A percentile compares a stretch with the other conserved stretches of the same genome.
Evolutionary conservation across 1,140 invertebrate species (phyloP).

Genomic region (Sinella curviseta): DNA sequence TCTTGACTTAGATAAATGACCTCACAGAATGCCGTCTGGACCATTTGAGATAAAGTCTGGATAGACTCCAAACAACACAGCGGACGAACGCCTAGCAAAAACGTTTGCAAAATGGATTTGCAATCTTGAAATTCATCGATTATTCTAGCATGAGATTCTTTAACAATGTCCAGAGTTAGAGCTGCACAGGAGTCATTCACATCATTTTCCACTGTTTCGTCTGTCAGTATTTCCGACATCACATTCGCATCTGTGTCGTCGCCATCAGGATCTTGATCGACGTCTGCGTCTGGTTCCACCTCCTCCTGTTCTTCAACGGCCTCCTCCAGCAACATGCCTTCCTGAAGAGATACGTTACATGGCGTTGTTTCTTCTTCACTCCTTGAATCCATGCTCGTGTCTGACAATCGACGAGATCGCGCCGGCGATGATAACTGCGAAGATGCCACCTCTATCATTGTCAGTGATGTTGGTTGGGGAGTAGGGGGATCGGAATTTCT

Average conservation of each 20-base stretch:
- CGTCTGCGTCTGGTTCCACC: not conserved
- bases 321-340: conserved; percentile 6
- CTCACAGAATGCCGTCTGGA: conserved; percentile 57
- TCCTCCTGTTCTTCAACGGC: conserved; percentile 16
- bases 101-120: conserved; percentile 27
- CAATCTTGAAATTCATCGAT: conserved; percentile 29
- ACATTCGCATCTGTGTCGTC: conserved; percentile 23
- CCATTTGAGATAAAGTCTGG: conserved; percentile 35
- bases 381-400: conserved; percentile 63
- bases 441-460: conserved; percentile 55
- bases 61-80: conserved; percentile 27
- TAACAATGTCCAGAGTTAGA: not conserved
- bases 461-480: conserved; percentile 52
- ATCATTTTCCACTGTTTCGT: conserved; percentile 13
- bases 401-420: conserved; percentile 57
- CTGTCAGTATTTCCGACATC: conserved; percentile 17
- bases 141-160: not conserved
- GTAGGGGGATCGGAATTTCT: conserved; percentile 48
- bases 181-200: not conserved
- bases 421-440: conserved; percentile 63
- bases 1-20: conserved; percentile 53
- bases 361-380: conserved; percentile 70
- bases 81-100: conserved; percentile 25
- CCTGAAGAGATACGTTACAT: conserved; percentile 57
- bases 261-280: conserved; percentile 5